These are phyloP conservation scores for Pygoscelis adeliae DNA, from an alignment of 2,113 vertebrate species.

Conservation along the genomic window DNA sequence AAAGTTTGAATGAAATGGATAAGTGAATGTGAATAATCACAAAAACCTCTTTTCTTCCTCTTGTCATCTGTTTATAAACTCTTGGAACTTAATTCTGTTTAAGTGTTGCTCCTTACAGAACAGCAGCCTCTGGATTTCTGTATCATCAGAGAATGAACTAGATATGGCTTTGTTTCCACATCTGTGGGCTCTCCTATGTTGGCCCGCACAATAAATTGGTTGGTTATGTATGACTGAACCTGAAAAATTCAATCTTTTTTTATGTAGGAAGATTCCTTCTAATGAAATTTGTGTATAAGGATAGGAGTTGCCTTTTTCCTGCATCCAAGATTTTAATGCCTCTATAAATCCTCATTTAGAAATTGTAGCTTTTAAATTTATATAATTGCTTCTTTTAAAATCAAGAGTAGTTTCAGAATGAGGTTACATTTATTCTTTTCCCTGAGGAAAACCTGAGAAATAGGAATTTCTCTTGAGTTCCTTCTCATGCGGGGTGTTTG, in stretches of 20 bases:
- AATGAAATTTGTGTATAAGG: not conserved
- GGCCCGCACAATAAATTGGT: not conserved
- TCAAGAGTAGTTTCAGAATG: not conserved
- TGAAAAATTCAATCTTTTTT: not conserved
- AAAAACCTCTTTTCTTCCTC: not conserved
- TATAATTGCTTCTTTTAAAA: not conserved
- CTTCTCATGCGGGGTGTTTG: not conserved
- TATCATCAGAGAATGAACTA: not conserved
- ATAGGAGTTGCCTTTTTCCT: not conserved
- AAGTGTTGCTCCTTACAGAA: not conserved
- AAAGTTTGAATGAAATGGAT: not conserved
- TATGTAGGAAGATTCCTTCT: not conserved
- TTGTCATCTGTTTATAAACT: not conserved
- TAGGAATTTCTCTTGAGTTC: not conserved
- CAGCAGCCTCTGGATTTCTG: not conserved
- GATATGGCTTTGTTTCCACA: not conserved
- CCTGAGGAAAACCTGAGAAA: not conserved
- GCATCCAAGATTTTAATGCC: not conserved
- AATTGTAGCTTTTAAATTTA: not conserved
- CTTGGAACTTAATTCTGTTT: not conserved
- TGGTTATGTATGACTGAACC: not conserved
- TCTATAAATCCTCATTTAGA: not conserved
- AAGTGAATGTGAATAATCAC: not conserved
- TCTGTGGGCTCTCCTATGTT: not conserved
- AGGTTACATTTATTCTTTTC: not conserved